A percentile compares a stretch with the other conserved stretches of the same genome.
phyloP scores from a whole-genome alignment of 2,797 vertebrate genomes.

The Allobates femoralis region DNA sequence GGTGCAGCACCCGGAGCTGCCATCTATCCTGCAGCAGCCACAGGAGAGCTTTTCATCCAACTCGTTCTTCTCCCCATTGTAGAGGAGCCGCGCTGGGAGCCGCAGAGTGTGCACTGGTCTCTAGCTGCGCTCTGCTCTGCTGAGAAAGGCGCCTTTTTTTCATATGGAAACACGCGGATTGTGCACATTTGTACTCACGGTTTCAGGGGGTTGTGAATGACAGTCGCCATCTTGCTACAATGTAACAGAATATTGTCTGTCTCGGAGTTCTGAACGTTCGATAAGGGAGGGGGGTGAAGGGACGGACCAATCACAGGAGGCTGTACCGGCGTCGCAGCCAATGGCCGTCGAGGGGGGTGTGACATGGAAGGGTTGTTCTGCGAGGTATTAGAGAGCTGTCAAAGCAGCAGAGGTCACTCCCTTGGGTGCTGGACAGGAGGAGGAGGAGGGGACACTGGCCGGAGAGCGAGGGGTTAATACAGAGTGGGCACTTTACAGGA shows the following conservation, averaged over 20 bases:
- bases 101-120: slow-evolving; percentile 6
- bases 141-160: slow-evolving; percentile 80
- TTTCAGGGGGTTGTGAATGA: slow-evolving; percentile 99
- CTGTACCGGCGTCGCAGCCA: slow-evolving; percentile 83
- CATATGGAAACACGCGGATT: slow-evolving; percentile 81
- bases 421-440: slow-evolving; percentile 78
- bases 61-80: too few species aligned
- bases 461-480: not conserved
- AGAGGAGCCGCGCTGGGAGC: too few species aligned
- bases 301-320: slow-evolving; percentile 80
- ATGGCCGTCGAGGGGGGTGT: slow-evolving; percentile 70
- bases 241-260: slow-evolving; percentile 99
- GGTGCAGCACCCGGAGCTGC: not conserved
- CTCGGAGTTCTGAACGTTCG: slow-evolving; percentile 98
- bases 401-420: slow-evolving; percentile 97
- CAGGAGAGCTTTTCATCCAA: too few species aligned
- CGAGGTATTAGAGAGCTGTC: slow-evolving; percentile 98
- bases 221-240: slow-evolving; percentile 99
- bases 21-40: not conserved
- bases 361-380: slow-evolving; percentile 80
- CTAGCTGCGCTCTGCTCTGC: slow-evolving; percentile 59
- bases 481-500: slow-evolving; percentile 37
- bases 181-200: slow-evolving; percentile 93
- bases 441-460: slow-evolving; percentile 69
- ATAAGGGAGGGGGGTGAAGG: slow-evolving; percentile 81